A percentile compares a stretch with the other conserved stretches of the same genome.
Evolutionary conservation across 2,888 invertebrate species (phyloP).

Genomic region (Craniophora ligustri): DNA sequence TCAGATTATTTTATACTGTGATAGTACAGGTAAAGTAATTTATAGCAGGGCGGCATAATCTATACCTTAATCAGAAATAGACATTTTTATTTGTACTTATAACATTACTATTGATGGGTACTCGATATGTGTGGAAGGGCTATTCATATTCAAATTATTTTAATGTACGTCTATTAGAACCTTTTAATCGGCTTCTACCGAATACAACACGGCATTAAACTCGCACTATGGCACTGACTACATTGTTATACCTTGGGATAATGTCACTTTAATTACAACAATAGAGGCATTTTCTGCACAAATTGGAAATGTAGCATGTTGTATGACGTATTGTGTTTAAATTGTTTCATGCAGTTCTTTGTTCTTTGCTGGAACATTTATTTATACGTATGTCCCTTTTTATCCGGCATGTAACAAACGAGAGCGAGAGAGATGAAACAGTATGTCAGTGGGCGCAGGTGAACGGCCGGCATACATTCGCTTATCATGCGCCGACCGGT

Average conservation of each 20-base stretch:
- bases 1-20: constrained; percentile 27
- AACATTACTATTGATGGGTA: constrained; percentile 34
- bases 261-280: constrained; percentile 68
- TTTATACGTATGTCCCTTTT: constrained; percentile 56
- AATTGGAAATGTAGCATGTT: constrained; percentile 73
- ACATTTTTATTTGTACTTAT: constrained; percentile 25
- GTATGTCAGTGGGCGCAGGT: constrained; percentile 84
- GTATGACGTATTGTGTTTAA: constrained; percentile 70
- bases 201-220: constrained; percentile 54
- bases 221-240: constrained; percentile 49
- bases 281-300: constrained; percentile 71
- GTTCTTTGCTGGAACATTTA: constrained; percentile 54
- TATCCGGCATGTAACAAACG: constrained; percentile 43
- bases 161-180: constrained; percentile 41
- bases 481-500: constrained; percentile 82
- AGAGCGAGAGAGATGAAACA: constrained; percentile 70
- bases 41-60: constrained; percentile 11
- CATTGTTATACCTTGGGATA: constrained; percentile 60
- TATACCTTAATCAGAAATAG: constrained; percentile 22
- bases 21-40: constrained; percentile 24
- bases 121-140: constrained; percentile 27
- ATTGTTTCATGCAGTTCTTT: constrained; percentile 68
- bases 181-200: constrained; percentile 38
- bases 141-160: constrained; percentile 41
- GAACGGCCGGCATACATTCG: constrained; percentile 86